Conservation (phyloP, 2,888 invertebrate genomes). For the Lymantria monacha region DNA sequence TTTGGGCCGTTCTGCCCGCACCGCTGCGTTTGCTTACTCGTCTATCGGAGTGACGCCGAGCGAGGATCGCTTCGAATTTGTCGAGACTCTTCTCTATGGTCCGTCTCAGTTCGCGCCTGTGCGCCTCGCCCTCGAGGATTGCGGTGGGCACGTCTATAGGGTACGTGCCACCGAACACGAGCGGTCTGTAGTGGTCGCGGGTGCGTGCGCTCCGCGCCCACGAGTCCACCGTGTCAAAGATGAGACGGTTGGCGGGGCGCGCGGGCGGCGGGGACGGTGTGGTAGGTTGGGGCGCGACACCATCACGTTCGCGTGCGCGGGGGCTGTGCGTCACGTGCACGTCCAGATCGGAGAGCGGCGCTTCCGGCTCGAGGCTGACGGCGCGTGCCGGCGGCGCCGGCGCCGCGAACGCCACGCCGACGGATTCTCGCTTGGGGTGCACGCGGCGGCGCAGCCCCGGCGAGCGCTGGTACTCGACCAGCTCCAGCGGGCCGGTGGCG, state of each 20-base stretch:
- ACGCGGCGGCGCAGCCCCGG: slow-evolving; percentile 35
- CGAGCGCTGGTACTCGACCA: slow-evolving; percentile 19
- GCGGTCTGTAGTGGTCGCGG: slow-evolving; percentile 79
- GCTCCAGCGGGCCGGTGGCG: slow-evolving; percentile 17
- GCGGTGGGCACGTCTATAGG: slow-evolving; percentile 89
- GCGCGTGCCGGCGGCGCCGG: slow-evolving; percentile 17
- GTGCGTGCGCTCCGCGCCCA: slow-evolving; percentile 71
- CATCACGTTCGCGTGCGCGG: background rate
- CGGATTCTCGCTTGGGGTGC: slow-evolving; percentile 16
- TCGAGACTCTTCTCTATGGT: slow-evolving; percentile 77
- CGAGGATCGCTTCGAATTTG: slow-evolving; percentile 62
- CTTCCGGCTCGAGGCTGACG: slow-evolving; percentile 13
- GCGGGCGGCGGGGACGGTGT: slow-evolving; percentile 7
- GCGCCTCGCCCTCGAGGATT: slow-evolving; percentile 6
- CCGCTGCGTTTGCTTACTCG: slow-evolving; percentile 4
- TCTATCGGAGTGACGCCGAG: slow-evolving; percentile 37
- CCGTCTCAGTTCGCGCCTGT: slow-evolving; percentile 42
- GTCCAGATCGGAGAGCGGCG: slow-evolving; percentile 45
- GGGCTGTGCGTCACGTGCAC: slow-evolving; percentile 32
- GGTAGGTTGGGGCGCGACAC: background rate
- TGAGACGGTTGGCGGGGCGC: slow-evolving; percentile 77
- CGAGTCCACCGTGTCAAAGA: slow-evolving; percentile 84
- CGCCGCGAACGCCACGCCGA: slow-evolving; percentile 6
- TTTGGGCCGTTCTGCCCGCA: slow-evolving; percentile 15
- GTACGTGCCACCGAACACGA: slow-evolving; percentile 93